A percentile compares a stretch with the other conserved stretches of the same genome.
Conservation (phyloP, 2,888 invertebrate species). For the Cantharis flavilabris region DNA sequence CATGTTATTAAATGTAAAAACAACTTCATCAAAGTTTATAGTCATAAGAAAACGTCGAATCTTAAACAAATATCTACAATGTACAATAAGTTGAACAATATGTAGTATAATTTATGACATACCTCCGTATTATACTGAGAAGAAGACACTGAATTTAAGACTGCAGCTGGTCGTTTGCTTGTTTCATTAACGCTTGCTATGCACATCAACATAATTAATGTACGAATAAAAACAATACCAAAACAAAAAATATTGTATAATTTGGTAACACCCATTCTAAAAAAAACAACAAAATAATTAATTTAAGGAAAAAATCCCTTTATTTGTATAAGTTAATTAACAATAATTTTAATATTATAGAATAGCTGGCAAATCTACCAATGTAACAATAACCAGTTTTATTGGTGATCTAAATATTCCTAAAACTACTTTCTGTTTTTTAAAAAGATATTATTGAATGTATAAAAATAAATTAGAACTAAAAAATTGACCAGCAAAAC, state of each 20-base stretch:
- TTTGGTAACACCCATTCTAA: conserved; percentile 52
- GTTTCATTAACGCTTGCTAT: conserved; percentile 47
- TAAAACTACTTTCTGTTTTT: too few species aligned
- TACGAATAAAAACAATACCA: conserved; percentile 64
- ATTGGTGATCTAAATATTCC: too few species aligned
- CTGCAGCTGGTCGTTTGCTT: conserved; percentile 49
- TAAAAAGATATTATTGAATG: too few species aligned
- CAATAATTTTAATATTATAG: too few species aligned
- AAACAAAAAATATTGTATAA: conserved; percentile 68
- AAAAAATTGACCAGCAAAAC: too few species aligned
- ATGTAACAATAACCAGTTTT: too few species aligned
- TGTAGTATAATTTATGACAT: background rate
- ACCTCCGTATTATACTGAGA: conserved; percentile 29
- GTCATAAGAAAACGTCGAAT: conserved; percentile 22
- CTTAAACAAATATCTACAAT: background rate
- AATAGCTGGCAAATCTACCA: too few species aligned
- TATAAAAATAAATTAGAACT: too few species aligned
- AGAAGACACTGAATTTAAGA: conserved; percentile 38
- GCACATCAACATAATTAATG: conserved; percentile 55
- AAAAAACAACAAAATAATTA: background rate
- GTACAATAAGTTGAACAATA: background rate
- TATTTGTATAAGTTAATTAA: too few species aligned
- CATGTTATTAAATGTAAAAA: conserved; percentile 22
- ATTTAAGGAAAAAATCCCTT: too few species aligned
- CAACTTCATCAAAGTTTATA: conserved; percentile 12